phyloP scores from a whole-genome alignment of 2,888 invertebrate species.

The Neelides folsomi region DNA sequence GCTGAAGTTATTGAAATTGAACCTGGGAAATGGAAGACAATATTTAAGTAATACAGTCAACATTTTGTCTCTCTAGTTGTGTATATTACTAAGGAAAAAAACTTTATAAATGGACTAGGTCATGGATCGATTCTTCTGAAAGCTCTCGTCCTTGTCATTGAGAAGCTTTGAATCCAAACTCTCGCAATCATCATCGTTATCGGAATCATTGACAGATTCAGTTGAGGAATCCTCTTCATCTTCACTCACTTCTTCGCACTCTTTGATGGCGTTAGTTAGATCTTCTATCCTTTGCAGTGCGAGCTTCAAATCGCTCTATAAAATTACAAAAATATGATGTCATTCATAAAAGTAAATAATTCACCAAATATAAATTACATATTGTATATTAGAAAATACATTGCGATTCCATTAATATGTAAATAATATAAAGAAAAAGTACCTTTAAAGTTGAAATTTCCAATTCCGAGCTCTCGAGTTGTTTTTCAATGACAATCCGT shows the following conservation, averaged over 20 bases:
- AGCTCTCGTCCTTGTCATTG: conserved; percentile 5
- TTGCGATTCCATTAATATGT: not conserved
- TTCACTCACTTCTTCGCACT: conserved; percentile 42
- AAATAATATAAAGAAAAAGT: not conserved
- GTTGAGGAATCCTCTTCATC: conserved; percentile 33
- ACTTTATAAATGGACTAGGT: not conserved
- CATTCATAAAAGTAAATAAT: no score
- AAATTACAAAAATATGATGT: conserved; percentile 33
- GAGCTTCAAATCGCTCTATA: conserved; percentile 55
- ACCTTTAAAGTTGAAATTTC: conserved; percentile 32
- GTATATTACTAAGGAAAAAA: no score
- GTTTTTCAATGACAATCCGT: conserved; percentile 25
- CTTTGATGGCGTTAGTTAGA: conserved; percentile 82
- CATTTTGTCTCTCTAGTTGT: no score
- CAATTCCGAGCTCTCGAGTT: conserved; percentile 28
- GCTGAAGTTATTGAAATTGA: no score
- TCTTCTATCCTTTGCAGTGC: conserved; percentile 82
- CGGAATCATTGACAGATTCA: conserved; percentile 27
- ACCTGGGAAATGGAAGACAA: no score
- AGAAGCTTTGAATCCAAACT: conserved; percentile 13
- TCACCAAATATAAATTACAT: no score
- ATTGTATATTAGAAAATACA: not conserved
- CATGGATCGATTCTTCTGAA: not conserved
- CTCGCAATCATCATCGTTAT: conserved; percentile 24
- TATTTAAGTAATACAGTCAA: no score